phyloP scores from a whole-genome alignment of 2,113 vertebrate species.

The Sisor rabdophorus region DNA sequence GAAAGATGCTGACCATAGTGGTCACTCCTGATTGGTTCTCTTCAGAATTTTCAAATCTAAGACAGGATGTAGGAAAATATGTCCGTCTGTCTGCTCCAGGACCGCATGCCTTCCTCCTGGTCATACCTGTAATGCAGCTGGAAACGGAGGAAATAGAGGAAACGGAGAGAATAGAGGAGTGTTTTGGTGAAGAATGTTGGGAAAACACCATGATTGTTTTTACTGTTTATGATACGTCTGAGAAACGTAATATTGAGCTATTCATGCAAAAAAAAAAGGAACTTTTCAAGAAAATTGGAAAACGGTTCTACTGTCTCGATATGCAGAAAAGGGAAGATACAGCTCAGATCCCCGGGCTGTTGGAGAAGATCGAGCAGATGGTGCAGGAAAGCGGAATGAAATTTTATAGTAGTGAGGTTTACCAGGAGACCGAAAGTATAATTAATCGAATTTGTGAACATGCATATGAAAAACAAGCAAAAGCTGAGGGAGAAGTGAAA shows the following conservation, averaged over 20 bases:
- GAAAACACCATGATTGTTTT: slow-evolving; percentile 25
- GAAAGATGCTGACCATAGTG: too few relatives aligned
- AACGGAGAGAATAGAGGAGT: not conserved
- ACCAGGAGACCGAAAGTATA: not conserved
- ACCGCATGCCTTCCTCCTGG: slow-evolving; percentile 22
- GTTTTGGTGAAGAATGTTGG: not conserved
- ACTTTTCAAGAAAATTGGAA: slow-evolving; percentile 19
- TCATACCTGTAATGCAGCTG: not conserved
- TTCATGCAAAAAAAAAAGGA: not conserved
- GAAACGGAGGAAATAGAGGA: not conserved
- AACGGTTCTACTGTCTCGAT: not conserved
- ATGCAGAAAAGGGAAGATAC: not conserved
- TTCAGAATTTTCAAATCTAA: not conserved
- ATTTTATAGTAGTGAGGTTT: not conserved
- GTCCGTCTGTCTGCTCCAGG: not conserved
- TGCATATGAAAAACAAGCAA: not conserved
- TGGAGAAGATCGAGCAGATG: not conserved
- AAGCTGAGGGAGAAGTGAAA: not conserved
- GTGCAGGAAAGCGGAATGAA: not conserved
- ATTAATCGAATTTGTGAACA: too few relatives aligned
- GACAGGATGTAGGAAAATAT: not conserved
- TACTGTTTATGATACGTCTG: not conserved
- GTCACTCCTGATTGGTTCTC: not conserved
- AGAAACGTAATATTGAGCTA: not conserved
- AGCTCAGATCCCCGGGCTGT: not conserved